Evolutionary conservation across 2,888 invertebrate genomes (phyloP).

Genomic region (Drosophila meridiana): DNA sequence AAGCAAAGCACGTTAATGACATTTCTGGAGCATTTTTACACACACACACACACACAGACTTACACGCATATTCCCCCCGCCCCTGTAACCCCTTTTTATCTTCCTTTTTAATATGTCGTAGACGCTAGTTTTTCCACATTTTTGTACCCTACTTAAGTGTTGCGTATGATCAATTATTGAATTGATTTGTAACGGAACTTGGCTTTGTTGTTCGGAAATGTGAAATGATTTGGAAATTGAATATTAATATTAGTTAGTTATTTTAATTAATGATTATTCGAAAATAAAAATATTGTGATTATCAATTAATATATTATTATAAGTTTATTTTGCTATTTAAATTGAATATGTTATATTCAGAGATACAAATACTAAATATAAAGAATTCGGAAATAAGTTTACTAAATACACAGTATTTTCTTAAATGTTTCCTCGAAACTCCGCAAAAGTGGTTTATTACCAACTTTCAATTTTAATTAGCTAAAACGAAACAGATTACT

Average conservation of each 20-base stretch:
- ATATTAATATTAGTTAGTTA: neutral
- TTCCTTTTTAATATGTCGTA: constrained; percentile 27
- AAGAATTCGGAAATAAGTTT: too few species aligned
- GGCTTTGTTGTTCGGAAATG: neutral
- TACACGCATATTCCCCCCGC: constrained; percentile 10
- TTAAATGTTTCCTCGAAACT: too few species aligned
- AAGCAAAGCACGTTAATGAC: constrained; percentile 68
- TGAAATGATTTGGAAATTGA: neutral
- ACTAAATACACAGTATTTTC: too few species aligned
- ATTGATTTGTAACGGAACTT: constrained; percentile 19
- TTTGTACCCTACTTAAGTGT: constrained; percentile 41
- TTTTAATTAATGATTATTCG: neutral
- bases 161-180: constrained; percentile 17
- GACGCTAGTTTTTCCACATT: constrained; percentile 71
- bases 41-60: neutral
- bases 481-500: too few species aligned
- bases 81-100: constrained; percentile 9
- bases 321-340: neutral
- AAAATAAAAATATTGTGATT: neutral
- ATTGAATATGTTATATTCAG: neutral
- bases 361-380: too few species aligned
- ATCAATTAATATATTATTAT: neutral
- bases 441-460: too few species aligned
- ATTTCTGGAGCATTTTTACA: constrained; percentile 68
- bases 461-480: too few species aligned